Evolutionary conservation across 2,797 vertebrate species (phyloP).

Genomic region (Hydrolagus colliei): DNA sequence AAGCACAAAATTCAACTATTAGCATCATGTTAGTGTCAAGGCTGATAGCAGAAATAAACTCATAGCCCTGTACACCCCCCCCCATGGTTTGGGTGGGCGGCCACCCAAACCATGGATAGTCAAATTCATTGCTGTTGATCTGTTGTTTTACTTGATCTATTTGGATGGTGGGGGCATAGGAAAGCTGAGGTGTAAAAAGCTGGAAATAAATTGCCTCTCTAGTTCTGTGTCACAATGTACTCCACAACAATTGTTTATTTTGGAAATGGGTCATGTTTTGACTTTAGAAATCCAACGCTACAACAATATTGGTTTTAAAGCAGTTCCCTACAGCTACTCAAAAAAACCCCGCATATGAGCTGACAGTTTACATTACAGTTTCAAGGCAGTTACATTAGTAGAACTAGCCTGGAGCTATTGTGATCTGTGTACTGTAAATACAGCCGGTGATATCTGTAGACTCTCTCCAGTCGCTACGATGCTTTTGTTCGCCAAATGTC

Average conservation of each 20-base stretch:
- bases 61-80: too few relatives aligned
- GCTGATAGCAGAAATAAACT: background rate
- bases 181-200: background rate
- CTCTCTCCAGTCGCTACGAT: background rate
- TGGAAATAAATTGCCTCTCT: background rate
- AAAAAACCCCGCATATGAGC: background rate
- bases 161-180: background rate
- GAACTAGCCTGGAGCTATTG: conserved; percentile 24
- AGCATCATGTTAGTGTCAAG: background rate
- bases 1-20: background rate
- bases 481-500: conserved; percentile 25
- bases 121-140: background rate
- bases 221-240: background rate
- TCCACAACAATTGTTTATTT: background rate
- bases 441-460: conserved; percentile 26
- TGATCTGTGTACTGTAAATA: conserved; percentile 27
- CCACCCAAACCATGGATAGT: too few relatives aligned
- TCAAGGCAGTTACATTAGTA: background rate
- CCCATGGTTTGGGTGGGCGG: too few relatives aligned
- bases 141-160: background rate
- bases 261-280: conserved; percentile 29
- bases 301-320: conserved; percentile 9
- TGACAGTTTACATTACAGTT: conserved; percentile 31
- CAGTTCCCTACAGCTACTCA: conserved; percentile 18
- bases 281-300: conserved; percentile 21